Conservation (phyloP, 2,888 invertebrate genomes). For the Seira sanloemensis region DNA sequence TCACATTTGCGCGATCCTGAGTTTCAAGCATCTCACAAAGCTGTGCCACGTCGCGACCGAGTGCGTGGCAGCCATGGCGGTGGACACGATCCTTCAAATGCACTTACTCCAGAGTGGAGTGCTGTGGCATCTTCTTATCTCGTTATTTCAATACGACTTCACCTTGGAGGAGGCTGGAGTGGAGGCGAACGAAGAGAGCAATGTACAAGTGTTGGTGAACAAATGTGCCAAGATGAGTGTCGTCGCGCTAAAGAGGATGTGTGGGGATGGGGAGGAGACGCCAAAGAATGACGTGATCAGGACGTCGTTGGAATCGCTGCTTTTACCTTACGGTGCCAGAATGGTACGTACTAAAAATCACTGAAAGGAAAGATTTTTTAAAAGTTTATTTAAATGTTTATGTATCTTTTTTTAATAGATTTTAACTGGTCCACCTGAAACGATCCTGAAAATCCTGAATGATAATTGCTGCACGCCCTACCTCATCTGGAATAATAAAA, state of each 20-base stretch:
- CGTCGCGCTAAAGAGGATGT: slow-evolving; percentile 65
- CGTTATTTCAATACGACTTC: slow-evolving; percentile 96
- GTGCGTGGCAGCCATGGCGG: slow-evolving; percentile 90
- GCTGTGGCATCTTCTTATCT: slow-evolving; percentile 92
- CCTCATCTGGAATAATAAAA: slow-evolving; percentile 98
- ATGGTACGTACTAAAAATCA: slow-evolving; percentile 79
- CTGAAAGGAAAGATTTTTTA: slow-evolving; percentile 29
- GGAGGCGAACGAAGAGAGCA: slow-evolving; percentile 87
- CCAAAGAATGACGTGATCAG: slow-evolving; percentile 81
- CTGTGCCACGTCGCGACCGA: slow-evolving; percentile 92
- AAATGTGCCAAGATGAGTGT: slow-evolving; percentile 72
- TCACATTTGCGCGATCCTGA: slow-evolving; percentile 90
- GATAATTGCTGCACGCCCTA: slow-evolving; percentile 97
- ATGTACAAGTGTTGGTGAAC: slow-evolving; percentile 81
- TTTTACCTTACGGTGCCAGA: slow-evolving; percentile 85
- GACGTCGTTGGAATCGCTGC: slow-evolving; percentile 81
- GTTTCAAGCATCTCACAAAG: slow-evolving; percentile 91
- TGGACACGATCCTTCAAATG: slow-evolving; percentile 90
- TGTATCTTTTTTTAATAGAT: slow-evolving; percentile 52
- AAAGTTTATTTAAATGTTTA: slow-evolving; percentile 12
- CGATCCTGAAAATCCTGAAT: slow-evolving; percentile 92
- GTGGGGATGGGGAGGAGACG: slow-evolving; percentile 69
- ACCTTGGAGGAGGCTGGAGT: slow-evolving; percentile 98
- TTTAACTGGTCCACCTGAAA: slow-evolving; percentile 76
- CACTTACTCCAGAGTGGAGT: slow-evolving; percentile 90